Conservation (phyloP, 1,140 invertebrate species). For the Platorchestia sp. region DNA sequence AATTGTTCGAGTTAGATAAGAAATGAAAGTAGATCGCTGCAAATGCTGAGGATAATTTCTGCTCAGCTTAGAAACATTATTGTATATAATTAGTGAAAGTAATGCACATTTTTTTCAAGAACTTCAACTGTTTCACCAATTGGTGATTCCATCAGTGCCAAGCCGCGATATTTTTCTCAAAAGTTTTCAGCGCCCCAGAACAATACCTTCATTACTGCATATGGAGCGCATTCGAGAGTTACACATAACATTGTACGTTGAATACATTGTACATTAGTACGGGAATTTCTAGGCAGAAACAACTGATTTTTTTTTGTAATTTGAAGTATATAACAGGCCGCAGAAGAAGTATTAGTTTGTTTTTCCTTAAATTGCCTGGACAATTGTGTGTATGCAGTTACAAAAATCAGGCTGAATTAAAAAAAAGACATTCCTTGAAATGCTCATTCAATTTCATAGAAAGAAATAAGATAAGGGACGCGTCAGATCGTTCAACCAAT, state of each 20-base stretch:
- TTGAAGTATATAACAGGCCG: neutral
- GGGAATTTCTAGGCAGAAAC: no score
- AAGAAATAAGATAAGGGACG: neutral
- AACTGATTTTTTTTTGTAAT: neutral
- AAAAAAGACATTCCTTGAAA: neutral
- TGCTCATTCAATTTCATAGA: neutral
- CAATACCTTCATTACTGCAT: neutral
- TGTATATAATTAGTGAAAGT: no score
- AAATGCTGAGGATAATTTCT: no score
- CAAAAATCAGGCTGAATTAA: neutral
- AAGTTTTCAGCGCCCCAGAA: neutral
- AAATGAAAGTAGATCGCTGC: no score
- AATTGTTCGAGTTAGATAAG: no score
- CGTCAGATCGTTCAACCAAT: neutral
- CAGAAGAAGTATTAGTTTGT: neutral
- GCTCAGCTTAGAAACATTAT: no score
- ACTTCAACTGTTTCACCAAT: neutral
- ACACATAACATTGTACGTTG: neutral
- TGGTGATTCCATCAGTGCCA: neutral
- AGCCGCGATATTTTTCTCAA: neutral
- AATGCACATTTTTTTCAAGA: no score
- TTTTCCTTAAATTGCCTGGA: neutral
- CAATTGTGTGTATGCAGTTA: neutral
- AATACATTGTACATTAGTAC: neutral
- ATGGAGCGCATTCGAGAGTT: neutral